Evolutionary conservation across 2,113 vertebrate species (phyloP).

Genomic region (Triplophysa tibetana): DNA sequence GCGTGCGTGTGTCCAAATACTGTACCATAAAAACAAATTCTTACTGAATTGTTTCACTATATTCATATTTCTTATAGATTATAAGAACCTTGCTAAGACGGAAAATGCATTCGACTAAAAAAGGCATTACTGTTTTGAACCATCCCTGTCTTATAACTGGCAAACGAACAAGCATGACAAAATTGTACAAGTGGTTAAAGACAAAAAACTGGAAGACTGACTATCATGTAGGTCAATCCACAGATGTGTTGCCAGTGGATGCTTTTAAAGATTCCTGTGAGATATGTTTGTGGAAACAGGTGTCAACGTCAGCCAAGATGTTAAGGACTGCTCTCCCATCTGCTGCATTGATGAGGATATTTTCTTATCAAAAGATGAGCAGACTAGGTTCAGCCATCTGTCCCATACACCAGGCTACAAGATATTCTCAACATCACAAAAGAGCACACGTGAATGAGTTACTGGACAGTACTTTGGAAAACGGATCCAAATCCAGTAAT

Average conservation of each 20-base stretch:
- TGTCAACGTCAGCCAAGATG: neutral
- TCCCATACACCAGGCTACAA: constrained; percentile 4
- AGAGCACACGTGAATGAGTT: neutral
- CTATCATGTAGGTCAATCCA: neutral
- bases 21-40: neutral
- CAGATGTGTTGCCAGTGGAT: neutral
- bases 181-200: neutral
- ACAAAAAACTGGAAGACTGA: neutral
- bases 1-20: neutral
- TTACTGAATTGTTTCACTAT: neutral
- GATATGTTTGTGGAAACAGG: neutral
- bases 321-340: neutral
- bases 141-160: neutral
- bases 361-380: constrained; percentile 11
- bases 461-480: neutral
- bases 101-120: neutral
- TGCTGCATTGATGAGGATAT: neutral
- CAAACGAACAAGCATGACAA: neutral
- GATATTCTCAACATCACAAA: neutral
- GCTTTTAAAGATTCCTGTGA: neutral
- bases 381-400: constrained; percentile 12
- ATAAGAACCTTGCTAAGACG: neutral
- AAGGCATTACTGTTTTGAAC: constrained; percentile 4
- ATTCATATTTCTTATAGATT: neutral
- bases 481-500: neutral